Conservation (phyloP, 2,888 invertebrate species). For the Protodeltote pygarga region DNA sequence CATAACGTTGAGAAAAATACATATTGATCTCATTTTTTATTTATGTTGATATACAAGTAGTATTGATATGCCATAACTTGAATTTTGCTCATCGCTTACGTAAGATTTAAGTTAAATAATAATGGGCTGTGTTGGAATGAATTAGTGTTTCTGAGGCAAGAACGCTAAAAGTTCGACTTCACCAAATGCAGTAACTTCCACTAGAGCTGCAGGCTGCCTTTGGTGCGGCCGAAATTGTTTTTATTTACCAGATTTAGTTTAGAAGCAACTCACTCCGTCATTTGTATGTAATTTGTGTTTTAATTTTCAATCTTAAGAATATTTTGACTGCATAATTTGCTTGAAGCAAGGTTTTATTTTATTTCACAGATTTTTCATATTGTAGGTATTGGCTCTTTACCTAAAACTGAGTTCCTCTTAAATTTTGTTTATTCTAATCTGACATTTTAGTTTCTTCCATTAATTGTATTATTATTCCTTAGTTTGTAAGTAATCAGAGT, state of each 20-base stretch:
- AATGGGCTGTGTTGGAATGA: constrained; percentile 65
- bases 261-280: constrained; percentile 18
- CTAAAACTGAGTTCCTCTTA: constrained; percentile 55
- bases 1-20: constrained; percentile 55
- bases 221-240: too few species aligned
- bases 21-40: constrained; percentile 84
- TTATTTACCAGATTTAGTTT: constrained; percentile 38
- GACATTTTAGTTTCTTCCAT: constrained; percentile 76
- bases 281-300: constrained; percentile 22
- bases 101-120: constrained; percentile 65
- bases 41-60: constrained; percentile 73
- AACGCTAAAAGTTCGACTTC: too few species aligned
- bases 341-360: constrained; percentile 39
- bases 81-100: constrained; percentile 73
- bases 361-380: constrained; percentile 29
- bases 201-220: too few species aligned
- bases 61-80: constrained; percentile 79
- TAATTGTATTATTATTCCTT: constrained; percentile 67
- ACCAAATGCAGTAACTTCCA: too few species aligned
- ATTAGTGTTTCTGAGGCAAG: constrained; percentile 55
- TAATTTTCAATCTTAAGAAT: constrained; percentile 24
- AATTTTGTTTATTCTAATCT: constrained; percentile 57
- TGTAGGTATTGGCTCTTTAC: constrained; percentile 31
- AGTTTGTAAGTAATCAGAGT: constrained; percentile 72
- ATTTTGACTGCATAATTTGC: constrained; percentile 25